Conservation (phyloP, 2,888 invertebrate species). For the Patella pellucida region DNA sequence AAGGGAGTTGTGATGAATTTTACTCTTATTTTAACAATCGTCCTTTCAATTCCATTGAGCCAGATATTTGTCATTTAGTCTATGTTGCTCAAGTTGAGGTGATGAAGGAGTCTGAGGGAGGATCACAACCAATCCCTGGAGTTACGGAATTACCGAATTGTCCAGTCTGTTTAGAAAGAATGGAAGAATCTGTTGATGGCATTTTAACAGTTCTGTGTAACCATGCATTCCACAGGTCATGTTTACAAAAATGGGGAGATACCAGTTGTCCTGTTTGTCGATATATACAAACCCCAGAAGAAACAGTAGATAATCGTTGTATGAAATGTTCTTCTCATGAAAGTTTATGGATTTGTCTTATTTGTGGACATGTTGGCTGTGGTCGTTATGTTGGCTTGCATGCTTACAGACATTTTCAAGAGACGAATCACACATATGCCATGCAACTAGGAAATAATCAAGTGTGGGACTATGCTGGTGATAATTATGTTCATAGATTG, state of each 20-base stretch:
- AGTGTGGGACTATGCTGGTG: conserved; percentile 99
- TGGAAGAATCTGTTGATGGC: conserved; percentile 97
- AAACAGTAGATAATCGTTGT: conserved; percentile 80
- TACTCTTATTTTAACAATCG: conserved; percentile 93
- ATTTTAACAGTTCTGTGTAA: conserved; percentile 97
- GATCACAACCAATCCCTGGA: conserved; percentile 76
- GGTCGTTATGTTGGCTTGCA: conserved; percentile 92
- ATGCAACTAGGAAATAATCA: conserved; percentile 95
- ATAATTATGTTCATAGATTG: conserved; percentile 95
- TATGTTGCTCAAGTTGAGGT: conserved; percentile 95
- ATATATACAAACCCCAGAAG: conserved; percentile 87
- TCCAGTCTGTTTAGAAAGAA: conserved; percentile 93
- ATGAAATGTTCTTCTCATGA: conserved; percentile 77
- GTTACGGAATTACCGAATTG: conserved; percentile 97
- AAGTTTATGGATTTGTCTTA: conserved; percentile 97
- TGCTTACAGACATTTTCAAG: conserved; percentile 94
- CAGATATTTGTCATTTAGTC: conserved; percentile 91
- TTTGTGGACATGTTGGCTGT: conserved; percentile 98
- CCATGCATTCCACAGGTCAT: conserved; percentile 96
- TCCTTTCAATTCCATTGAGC: conserved; percentile 93
- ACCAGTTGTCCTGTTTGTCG: conserved; percentile 98
- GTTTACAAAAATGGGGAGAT: conserved; percentile 96
- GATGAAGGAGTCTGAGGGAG: conserved; percentile 78
- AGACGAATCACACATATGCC: conserved; percentile 97
- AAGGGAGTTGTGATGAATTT: conserved; percentile 88